Evolutionary conservation across 2,888 invertebrate genomes (phyloP), one percentile per base, ranked within the genome.

Genomic region (Eudasyphora cyanicolor): DNA sequence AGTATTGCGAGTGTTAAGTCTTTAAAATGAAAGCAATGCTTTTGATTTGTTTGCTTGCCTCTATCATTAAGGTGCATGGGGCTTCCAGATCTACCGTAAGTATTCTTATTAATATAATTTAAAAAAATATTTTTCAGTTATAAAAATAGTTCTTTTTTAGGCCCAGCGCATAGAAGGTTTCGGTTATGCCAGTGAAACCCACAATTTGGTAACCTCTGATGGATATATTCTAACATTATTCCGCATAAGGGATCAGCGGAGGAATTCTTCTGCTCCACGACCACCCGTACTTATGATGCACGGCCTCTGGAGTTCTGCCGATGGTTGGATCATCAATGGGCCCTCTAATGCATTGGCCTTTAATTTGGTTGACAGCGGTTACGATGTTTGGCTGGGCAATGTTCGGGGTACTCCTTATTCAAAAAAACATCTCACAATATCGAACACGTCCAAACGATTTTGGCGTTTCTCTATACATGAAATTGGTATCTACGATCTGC

Each of bases 161-260:
- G 35, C 17, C 21, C 35, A 35, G 17, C 35, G 35, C 19, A 64
- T 64, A 14, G 1, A 27, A 35, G 19, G 19, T 64, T 7, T 19
- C 0, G 93, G 94, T 0, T 96, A 96, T 89, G 93, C 94, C 0
- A 91, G 94, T 5, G 95, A 96, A 91, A 93, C 93, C 17, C 95
- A 96, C 88, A 89, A 89, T 0, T 94, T 96, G 6, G 93, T 92
- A 14, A 98, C 98, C 0, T 90, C 93, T 51, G 97, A 98, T 92
- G 96, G 96, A 0, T 97, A 96, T 88, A 94, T 96, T 24, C 92
- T 98, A 86, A 93, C 94, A 86, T 89, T 97, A 91, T 96, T 97
- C 89, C 94, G 97, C 75, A 96, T 97, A 81, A 79, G 94, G 94
- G 29, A 93, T 93, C 38, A 92, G 93, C 24, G 91, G 92, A 38